These are phyloP conservation scores for Subacronicta megacephala DNA, from an alignment of 2,888 invertebrate species.

Conservation along the genomic window DNA sequence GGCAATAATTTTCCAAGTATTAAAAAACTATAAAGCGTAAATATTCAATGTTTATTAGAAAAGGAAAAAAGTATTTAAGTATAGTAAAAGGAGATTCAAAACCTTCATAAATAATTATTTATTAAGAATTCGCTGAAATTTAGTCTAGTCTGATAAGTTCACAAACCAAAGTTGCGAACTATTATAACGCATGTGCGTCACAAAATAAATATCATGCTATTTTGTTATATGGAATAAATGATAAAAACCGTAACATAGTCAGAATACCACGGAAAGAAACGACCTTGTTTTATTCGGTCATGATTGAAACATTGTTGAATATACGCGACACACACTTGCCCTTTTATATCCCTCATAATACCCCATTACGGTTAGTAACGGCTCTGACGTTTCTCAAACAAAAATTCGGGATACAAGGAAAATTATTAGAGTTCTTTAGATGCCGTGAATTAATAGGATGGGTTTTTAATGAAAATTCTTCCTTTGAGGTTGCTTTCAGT, in stretches of 20 bases:
- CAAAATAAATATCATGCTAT: background rate
- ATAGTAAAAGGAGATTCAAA: too few species aligned
- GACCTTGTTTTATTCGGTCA: conserved; percentile 24
- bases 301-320: conserved; percentile 50
- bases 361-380: conserved; percentile 38
- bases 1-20: too few species aligned
- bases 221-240: background rate
- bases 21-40: too few species aligned
- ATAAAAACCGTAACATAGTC: conserved; percentile 3
- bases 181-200: too few species aligned
- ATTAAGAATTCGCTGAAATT: too few species aligned
- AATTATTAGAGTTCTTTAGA: conserved; percentile 42
- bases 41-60: too few species aligned
- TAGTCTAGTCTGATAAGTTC: too few species aligned
- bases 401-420: conserved; percentile 40
- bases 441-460: conserved; percentile 34
- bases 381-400: conserved; percentile 37
- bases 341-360: conserved; percentile 46
- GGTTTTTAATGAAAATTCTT: conserved; percentile 53
- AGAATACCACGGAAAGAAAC: conserved; percentile 1
- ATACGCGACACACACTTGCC: conserved; percentile 43
- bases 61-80: too few species aligned
- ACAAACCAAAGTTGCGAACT: too few species aligned
- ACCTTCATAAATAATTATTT: too few species aligned
- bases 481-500: conserved; percentile 37